Conservation (phyloP, 2,797 vertebrate genomes). For the Varecia variegata region DNA sequence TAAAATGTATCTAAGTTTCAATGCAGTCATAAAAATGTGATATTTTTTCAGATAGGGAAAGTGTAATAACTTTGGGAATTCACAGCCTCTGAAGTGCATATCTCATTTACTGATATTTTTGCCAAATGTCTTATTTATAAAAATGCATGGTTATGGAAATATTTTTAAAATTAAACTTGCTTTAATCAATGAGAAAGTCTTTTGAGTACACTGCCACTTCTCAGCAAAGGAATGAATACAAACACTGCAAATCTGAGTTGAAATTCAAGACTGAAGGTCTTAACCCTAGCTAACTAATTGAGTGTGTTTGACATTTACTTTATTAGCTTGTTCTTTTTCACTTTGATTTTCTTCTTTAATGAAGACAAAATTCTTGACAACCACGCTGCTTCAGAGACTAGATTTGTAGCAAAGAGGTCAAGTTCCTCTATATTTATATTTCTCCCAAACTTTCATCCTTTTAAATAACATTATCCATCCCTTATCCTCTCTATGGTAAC, state of each 20-base stretch:
- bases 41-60: conserved; percentile 48
- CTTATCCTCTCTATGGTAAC: background rate
- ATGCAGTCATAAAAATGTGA: conserved; percentile 55
- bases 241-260: conserved; percentile 32
- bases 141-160: conserved; percentile 43
- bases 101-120: conserved; percentile 55
- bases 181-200: conserved; percentile 45
- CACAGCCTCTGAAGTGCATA: conserved; percentile 10
- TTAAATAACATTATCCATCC: background rate
- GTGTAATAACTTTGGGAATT: conserved; percentile 53
- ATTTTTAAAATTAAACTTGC: conserved; percentile 50
- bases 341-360: conserved; percentile 54
- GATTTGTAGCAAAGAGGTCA: conserved; percentile 57
- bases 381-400: conserved; percentile 31
- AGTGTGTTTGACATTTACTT: conserved; percentile 29
- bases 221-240: conserved; percentile 10
- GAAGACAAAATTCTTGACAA: conserved; percentile 57
- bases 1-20: conserved; percentile 59
- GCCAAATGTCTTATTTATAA: conserved; percentile 53
- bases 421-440: conserved; percentile 7
- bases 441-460: conserved; percentile 27
- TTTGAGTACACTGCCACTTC: background rate
- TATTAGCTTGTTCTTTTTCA: conserved; percentile 40
- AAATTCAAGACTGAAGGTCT: conserved; percentile 30
- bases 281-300: conserved; percentile 15